Percentiles rank a stretch among this genome's conserved stretches.
phyloP scores from a whole-genome alignment of 2,113 vertebrate species.

The Phyllopteryx taeniolatus region DNA sequence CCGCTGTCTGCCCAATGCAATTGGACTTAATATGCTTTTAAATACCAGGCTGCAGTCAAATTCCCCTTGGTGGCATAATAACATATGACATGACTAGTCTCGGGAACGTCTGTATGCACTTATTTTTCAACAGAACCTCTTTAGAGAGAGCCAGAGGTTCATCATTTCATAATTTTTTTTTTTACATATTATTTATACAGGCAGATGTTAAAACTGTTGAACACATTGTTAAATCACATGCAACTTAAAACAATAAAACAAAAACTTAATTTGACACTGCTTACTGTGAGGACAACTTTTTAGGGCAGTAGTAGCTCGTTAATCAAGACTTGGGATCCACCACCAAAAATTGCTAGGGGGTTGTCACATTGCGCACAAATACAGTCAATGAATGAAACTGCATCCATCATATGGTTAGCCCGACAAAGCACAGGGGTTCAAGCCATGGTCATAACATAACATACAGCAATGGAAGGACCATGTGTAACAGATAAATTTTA shows the following conservation, averaged over 20 bases:
- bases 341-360: too few species aligned
- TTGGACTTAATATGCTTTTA: not conserved
- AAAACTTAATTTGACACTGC: not conserved
- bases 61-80: not conserved
- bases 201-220: not conserved
- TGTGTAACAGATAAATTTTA: too few species aligned
- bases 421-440: too few species aligned
- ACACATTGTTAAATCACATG: not conserved
- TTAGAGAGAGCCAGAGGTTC: not conserved
- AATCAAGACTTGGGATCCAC: too few species aligned
- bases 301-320: too few species aligned
- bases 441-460: too few species aligned
- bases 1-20: not conserved
- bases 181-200: not conserved
- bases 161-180: not conserved
- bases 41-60: conserved; percentile 1
- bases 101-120: not conserved
- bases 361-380: too few species aligned
- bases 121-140: not conserved
- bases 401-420: too few species aligned
- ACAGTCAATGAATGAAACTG: too few species aligned
- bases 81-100: not conserved
- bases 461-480: too few species aligned
- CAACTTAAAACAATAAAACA: not conserved
- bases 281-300: not conserved